A percentile compares a stretch with the other conserved stretches of the same genome.
phyloP scores from a whole-genome alignment of 2,113 vertebrate species.

The Sminthopsis crassicaudata region DNA sequence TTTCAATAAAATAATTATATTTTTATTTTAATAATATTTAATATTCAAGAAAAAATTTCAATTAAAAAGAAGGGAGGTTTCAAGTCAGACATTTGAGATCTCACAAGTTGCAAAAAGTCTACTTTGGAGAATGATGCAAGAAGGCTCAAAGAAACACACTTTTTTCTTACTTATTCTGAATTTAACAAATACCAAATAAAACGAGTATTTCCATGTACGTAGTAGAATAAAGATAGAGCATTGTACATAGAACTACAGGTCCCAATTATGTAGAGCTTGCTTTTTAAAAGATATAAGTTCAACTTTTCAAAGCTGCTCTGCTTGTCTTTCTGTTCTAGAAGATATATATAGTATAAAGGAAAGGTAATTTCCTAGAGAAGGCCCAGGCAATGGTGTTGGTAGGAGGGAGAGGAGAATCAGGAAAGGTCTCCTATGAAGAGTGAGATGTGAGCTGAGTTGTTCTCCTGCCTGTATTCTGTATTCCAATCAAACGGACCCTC shows the following conservation, averaged over 20 bases:
- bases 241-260: neutral
- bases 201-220: neutral
- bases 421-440: neutral
- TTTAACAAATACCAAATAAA: neutral
- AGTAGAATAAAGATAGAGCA: neutral
- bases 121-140: constrained; percentile 8
- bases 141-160: constrained; percentile 10
- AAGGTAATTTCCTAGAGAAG: neutral
- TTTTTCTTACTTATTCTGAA: neutral
- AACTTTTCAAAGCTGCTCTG: neutral
- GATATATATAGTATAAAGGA: neutral
- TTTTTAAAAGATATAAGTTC: neutral
- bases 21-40: too few species aligned
- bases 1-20: neutral
- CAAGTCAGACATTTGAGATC: neutral
- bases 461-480: neutral
- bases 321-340: neutral
- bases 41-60: too few species aligned
- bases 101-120: neutral
- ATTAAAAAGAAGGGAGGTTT: neutral
- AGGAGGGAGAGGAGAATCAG: neutral
- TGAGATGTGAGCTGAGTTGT: neutral
- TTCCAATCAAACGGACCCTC: neutral
- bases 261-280: neutral
- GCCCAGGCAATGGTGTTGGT: neutral